Conservation (phyloP, 2,113 vertebrate genomes). For the Anoplopoma fimbria region DNA sequence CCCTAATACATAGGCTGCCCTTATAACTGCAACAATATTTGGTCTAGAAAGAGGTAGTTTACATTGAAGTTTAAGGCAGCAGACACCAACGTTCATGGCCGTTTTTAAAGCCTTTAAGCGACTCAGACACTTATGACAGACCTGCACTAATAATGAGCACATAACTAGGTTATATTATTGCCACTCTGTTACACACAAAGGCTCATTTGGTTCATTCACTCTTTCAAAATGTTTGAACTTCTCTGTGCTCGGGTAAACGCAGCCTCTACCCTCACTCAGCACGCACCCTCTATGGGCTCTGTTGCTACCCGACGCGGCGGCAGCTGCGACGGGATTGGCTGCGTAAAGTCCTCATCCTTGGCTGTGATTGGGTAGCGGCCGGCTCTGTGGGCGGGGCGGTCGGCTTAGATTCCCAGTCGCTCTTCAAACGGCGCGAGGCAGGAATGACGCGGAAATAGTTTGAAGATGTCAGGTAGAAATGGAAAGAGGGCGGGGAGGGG, state of each 20-base stretch:
- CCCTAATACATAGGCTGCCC: no score
- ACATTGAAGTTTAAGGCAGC: neutral
- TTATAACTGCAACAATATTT: no score
- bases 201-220: slow-evolving; percentile 50
- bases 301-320: slow-evolving; percentile 87
- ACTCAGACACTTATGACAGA: neutral
- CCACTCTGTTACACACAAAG: slow-evolving; percentile 12
- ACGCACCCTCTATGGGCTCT: slow-evolving; percentile 78
- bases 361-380: slow-evolving; percentile 71
- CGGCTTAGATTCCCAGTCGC: slow-evolving; percentile 72
- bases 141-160: neutral
- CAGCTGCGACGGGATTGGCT: slow-evolving; percentile 81
- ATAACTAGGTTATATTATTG: neutral
- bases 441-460: slow-evolving; percentile 85
- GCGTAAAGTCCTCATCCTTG: slow-evolving; percentile 47
- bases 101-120: neutral
- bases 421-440: slow-evolving; percentile 78
- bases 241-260: slow-evolving; percentile 69
- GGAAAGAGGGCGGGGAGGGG: slow-evolving; percentile 59
- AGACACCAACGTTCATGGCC: neutral
- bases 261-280: slow-evolving; percentile 59
- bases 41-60: neutral
- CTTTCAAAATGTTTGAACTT: slow-evolving; percentile 74
- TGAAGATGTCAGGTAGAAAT: slow-evolving; percentile 83
- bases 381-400: slow-evolving; percentile 74